These are phyloP conservation scores for Tetheella fluctuosa DNA, from an alignment of 2,888 invertebrate species.

Conservation along the genomic window DNA sequence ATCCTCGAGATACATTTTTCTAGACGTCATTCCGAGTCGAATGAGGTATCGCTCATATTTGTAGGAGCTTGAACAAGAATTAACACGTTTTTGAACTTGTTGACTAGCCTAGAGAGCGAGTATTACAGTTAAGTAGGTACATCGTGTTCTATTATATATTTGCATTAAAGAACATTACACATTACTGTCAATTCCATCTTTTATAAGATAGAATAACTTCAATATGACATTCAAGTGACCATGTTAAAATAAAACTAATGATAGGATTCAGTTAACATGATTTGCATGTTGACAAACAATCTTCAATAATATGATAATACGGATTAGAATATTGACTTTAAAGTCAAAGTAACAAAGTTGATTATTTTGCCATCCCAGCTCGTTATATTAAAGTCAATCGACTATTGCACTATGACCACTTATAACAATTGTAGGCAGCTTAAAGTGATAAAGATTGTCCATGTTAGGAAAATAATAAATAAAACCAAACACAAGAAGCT, in stretches of 20 bases:
- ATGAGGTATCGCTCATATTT: no score
- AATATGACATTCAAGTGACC: neutral
- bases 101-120: no score
- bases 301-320: neutral
- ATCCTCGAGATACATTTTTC: no score
- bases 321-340: neutral
- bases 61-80: no score
- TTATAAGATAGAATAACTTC: no score
- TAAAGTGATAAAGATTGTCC: constrained; percentile 5
- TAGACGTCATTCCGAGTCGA: no score
- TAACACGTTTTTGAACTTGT: no score
- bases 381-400: neutral
- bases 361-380: neutral
- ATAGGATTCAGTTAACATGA: neutral
- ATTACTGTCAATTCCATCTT: neutral
- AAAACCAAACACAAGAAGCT: constrained; percentile 29
- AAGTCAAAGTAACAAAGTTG: neutral
- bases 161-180: neutral
- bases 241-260: neutral
- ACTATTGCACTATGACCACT: neutral
- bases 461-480: constrained; percentile 12
- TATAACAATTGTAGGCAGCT: constrained; percentile 1
- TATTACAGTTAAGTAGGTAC: neutral
- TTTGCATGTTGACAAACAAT: neutral
- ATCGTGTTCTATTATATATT: neutral